Conservation (phyloP, 2,888 invertebrate species). For the Rotaria macrura region DNA sequence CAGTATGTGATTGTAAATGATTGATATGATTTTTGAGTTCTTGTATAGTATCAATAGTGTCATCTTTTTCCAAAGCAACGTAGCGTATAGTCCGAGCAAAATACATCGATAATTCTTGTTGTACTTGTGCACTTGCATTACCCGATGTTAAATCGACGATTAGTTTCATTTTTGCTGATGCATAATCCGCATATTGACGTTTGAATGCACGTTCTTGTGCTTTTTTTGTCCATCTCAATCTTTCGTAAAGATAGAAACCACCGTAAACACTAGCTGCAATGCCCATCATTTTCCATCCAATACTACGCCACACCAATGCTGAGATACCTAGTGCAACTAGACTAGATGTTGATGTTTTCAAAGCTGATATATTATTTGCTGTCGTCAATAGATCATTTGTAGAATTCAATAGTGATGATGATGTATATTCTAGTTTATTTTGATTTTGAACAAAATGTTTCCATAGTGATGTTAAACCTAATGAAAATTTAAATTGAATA, state of each 20-base stretch:
- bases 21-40: slow-evolving; percentile 1
- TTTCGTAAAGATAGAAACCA: slow-evolving; percentile 82
- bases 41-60: slow-evolving; percentile 28
- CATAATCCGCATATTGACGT: slow-evolving; percentile 63
- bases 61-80: slow-evolving; percentile 30
- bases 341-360: slow-evolving; percentile 25
- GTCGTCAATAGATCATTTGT: not conserved
- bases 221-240: slow-evolving; percentile 89
- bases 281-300: slow-evolving; percentile 31
- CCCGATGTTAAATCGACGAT: slow-evolving; percentile 33
- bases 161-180: slow-evolving; percentile 26
- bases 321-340: slow-evolving; percentile 17
- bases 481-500: slow-evolving; percentile 83
- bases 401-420: not conserved
- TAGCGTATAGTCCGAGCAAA: slow-evolving; percentile 29
- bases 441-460: slow-evolving; percentile 20
- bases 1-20: not conserved
- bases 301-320: slow-evolving; percentile 28
- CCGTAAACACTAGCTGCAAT: slow-evolving; percentile 50
- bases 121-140: slow-evolving; percentile 31
- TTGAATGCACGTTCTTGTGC: slow-evolving; percentile 90
- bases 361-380: not conserved
- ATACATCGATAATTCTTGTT: slow-evolving; percentile 33
- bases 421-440: not conserved
- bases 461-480: slow-evolving; percentile 60